A percentile compares a stretch with the other conserved stretches of the same genome.
These are phyloP conservation scores for Tokudaia tokunoshimensis DNA, from an alignment of 2,797 vertebrate genomes.

Conservation along the genomic window DNA sequence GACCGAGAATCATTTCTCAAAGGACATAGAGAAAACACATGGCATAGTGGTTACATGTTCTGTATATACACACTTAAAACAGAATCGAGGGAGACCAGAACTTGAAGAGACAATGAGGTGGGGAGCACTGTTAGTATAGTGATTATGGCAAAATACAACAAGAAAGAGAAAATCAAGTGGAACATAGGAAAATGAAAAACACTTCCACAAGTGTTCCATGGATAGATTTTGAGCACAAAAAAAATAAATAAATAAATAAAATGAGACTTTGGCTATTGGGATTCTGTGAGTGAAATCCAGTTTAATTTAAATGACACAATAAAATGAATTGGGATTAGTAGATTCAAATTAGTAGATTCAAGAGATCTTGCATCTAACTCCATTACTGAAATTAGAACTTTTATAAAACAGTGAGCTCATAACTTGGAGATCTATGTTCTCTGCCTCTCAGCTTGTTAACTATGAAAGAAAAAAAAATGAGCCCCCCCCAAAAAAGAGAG, in stretches of 20 bases:
- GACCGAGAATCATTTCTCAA: conserved; percentile 14
- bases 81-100: background rate
- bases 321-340: background rate
- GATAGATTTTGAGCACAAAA: background rate
- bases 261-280: background rate
- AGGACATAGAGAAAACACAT: background rate
- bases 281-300: background rate
- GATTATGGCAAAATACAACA: conserved; percentile 4
- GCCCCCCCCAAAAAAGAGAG: background rate
- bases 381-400: conserved; percentile 35
- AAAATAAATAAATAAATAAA: no score
- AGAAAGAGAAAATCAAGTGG: background rate
- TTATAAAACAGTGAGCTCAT: background rate
- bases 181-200: background rate
- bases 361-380: background rate
- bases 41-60: background rate
- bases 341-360: background rate
- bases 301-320: background rate
- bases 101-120: background rate
- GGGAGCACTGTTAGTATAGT: background rate
- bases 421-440: background rate
- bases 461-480: background rate
- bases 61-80: background rate
- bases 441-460: background rate
- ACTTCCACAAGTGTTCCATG: background rate